phyloP scores from a whole-genome alignment of 2,797 vertebrate species.

The Otus scops region DNA sequence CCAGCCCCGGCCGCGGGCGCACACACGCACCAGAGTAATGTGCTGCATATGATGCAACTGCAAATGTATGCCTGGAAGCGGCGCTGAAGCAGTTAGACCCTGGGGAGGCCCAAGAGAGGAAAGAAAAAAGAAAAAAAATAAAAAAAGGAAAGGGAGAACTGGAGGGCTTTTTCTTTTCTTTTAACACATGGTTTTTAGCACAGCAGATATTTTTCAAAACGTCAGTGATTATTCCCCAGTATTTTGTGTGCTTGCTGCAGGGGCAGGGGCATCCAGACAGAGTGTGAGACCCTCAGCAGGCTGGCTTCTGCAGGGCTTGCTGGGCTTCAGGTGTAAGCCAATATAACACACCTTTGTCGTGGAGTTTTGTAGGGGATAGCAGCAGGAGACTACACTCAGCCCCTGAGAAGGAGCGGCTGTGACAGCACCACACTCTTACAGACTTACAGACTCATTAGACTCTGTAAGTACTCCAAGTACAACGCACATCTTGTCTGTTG shows the following conservation, averaged over 20 bases:
- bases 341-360: rapidly evolving
- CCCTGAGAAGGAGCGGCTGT: rapidly evolving
- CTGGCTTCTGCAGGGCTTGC: neutral
- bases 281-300: neutral
- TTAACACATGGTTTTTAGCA: neutral
- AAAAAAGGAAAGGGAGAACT: no score
- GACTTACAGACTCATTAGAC: neutral
- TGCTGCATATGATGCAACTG: slow-evolving; percentile 33
- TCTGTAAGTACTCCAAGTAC: neutral
- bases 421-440: neutral
- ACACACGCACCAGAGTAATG: neutral
- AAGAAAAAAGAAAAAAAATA: no score
- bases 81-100: neutral
- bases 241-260: neutral
- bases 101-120: neutral
- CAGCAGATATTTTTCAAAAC: neutral
- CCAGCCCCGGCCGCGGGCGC: neutral
- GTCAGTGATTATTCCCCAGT: neutral
- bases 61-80: neutral
- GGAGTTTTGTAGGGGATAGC: neutral
- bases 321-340: neutral
- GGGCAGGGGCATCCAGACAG: no score
- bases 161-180: neutral
- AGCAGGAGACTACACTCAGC: neutral
- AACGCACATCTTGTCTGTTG: neutral